A percentile compares a stretch with the other conserved stretches of the same genome.
Conservation (phyloP, 1,140 invertebrate species). For the Bombus sibiricus region DNA sequence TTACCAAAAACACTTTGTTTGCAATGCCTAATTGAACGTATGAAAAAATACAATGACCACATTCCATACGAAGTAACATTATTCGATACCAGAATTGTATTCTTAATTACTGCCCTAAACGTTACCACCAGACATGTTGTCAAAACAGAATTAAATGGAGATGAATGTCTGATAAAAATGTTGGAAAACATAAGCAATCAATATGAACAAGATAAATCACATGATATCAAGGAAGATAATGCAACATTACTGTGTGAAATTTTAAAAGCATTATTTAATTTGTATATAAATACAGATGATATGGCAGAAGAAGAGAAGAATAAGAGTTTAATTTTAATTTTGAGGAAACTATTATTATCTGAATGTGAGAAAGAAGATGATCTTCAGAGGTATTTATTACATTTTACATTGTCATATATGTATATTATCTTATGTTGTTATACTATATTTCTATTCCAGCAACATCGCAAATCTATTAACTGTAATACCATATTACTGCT, state of each 20-base stretch:
- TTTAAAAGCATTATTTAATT: constrained; percentile 95
- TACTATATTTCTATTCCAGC: constrained; percentile 65
- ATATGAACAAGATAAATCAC: constrained; percentile 68
- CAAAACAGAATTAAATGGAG: constrained; percentile 90
- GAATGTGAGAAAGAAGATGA: constrained; percentile 87
- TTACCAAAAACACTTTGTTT: constrained; percentile 89
- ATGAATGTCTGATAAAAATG: constrained; percentile 90
- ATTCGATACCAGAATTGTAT: constrained; percentile 94
- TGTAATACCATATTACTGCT: constrained; percentile 72
- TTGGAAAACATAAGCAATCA: constrained; percentile 87
- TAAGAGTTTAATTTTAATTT: constrained; percentile 86
- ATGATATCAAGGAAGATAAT: constrained; percentile 82
- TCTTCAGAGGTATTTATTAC: constrained; percentile 85
- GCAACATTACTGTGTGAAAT: constrained; percentile 91
- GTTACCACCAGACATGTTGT: constrained; percentile 88
- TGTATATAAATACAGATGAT: constrained; percentile 83
- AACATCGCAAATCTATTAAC: constrained; percentile 77
- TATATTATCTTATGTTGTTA: not conserved
- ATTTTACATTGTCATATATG: not conserved
- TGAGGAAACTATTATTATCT: constrained; percentile 88
- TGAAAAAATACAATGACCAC: constrained; percentile 86
- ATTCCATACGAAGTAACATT: constrained; percentile 89
- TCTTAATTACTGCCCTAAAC: constrained; percentile 93
- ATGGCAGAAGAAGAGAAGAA: constrained; percentile 87
- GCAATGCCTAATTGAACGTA: constrained; percentile 88